A percentile compares a stretch with the other conserved stretches of the same genome.
Evolutionary conservation across 2,113 vertebrate species (phyloP).

Genomic region (Gallinago jamesoni): DNA sequence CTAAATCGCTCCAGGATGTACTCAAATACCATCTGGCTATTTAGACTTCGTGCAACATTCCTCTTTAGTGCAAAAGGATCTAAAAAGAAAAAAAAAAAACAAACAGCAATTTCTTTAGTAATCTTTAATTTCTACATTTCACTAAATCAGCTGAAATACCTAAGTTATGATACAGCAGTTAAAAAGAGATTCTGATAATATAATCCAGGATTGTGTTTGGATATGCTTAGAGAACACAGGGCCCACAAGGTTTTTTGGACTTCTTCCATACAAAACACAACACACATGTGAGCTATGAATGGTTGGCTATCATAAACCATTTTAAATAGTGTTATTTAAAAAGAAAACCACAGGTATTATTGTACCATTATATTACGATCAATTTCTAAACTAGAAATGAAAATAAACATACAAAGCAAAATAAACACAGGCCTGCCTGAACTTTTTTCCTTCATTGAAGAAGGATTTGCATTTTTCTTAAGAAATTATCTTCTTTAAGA

Average conservation of each 20-base stretch:
- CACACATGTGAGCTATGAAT: not conserved
- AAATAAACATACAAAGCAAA: not conserved
- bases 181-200: not conserved
- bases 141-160: not conserved
- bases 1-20: conserved; percentile 97
- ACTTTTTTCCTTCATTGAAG: not conserved
- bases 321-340: not conserved
- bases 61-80: conserved; percentile 98
- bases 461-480: not conserved
- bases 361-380: not conserved
- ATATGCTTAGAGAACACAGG: not conserved
- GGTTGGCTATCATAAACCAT: not conserved
- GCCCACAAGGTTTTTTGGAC: not conserved
- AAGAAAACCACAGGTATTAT: not conserved
- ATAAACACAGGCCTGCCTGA: not conserved
- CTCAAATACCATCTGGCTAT: conserved; percentile 99
- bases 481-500: not conserved
- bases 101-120: conserved; percentile 27
- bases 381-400: not conserved
- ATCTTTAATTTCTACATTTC: conserved; percentile 11
- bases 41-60: conserved; percentile 96
- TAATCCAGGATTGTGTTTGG: not conserved
- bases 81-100: conserved; percentile 68
- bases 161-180: not conserved
- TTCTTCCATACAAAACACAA: conserved; percentile 9